phyloP scores from a whole-genome alignment of 2,113 vertebrate genomes.

The Protobothrops flavoviridis region DNA sequence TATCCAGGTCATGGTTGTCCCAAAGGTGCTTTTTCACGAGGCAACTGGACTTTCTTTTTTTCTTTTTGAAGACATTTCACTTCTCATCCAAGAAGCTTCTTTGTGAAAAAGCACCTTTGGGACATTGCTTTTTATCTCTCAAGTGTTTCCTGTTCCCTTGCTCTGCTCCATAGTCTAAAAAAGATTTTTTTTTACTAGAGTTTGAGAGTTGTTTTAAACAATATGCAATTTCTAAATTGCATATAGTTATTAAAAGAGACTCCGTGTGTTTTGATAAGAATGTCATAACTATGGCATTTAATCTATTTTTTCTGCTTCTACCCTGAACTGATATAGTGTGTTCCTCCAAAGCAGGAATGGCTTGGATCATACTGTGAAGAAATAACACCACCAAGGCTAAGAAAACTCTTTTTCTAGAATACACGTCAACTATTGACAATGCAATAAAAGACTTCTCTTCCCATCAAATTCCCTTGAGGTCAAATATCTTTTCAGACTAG shows the following conservation, averaged over 20 bases:
- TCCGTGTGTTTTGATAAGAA: neutral
- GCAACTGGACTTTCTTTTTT: too few relatives aligned
- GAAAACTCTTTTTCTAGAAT: neutral
- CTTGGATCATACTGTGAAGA: neutral
- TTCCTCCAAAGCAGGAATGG: neutral
- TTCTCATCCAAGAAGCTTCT: too few relatives aligned
- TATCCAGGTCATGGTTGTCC: too few relatives aligned
- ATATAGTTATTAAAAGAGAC: neutral
- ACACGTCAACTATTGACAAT: slow-evolving; percentile 30
- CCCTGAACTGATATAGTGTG: neutral
- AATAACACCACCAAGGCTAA: neutral
- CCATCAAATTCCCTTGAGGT: neutral
- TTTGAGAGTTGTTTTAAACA: neutral
- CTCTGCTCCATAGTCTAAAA: neutral
- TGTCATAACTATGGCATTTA: neutral
- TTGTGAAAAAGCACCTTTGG: too few relatives aligned
- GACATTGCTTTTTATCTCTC: neutral
- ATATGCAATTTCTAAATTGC: neutral
- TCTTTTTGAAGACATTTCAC: too few relatives aligned
- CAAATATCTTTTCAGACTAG: neutral
- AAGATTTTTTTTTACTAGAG: neutral
- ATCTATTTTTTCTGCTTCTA: neutral
- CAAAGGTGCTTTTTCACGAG: too few relatives aligned
- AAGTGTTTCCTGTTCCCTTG: neutral
- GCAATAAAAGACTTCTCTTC: slow-evolving; percentile 42